A percentile compares a stretch with the other conserved stretches of the same genome.
Conservation (phyloP, 2,888 invertebrate species). For the Conistra vaccinii region DNA sequence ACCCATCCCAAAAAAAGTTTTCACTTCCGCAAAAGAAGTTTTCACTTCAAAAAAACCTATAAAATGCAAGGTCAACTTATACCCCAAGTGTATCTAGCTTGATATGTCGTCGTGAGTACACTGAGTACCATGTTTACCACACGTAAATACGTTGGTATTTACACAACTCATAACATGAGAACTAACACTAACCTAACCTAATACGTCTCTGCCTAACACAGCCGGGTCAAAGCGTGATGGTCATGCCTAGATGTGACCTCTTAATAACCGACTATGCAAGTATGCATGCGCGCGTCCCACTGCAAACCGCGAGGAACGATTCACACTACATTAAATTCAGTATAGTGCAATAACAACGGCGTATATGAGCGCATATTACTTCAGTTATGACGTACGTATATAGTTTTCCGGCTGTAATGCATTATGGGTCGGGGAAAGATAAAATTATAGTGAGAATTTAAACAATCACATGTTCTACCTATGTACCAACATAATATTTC, state of each 20-base stretch:
- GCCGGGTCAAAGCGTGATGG: constrained; percentile 23
- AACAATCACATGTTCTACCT: not conserved
- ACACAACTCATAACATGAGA: constrained; percentile 7
- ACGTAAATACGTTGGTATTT: no score
- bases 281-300: constrained; percentile 24
- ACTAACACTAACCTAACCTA: not conserved
- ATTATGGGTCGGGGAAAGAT: constrained; percentile 3
- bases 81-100: not conserved
- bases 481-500: not conserved
- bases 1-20: no score
- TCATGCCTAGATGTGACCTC: constrained; percentile 16
- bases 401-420: constrained; percentile 9
- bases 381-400: constrained; percentile 27
- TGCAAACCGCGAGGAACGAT: constrained; percentile 33
- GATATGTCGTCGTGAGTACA: not conserved
- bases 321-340: constrained; percentile 56
- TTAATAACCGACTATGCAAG: constrained; percentile 9
- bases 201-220: not conserved
- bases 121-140: not conserved
- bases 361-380: constrained; percentile 36
- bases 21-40: no score
- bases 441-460: constrained; percentile 11
- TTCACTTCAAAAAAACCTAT: no score
- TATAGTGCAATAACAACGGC: constrained; percentile 37
- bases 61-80: not conserved